A percentile compares a stretch with the other conserved stretches of the same genome.
phyloP scores from a whole-genome alignment of 2,888 invertebrate genomes.

The Drosophila buzzatii region DNA sequence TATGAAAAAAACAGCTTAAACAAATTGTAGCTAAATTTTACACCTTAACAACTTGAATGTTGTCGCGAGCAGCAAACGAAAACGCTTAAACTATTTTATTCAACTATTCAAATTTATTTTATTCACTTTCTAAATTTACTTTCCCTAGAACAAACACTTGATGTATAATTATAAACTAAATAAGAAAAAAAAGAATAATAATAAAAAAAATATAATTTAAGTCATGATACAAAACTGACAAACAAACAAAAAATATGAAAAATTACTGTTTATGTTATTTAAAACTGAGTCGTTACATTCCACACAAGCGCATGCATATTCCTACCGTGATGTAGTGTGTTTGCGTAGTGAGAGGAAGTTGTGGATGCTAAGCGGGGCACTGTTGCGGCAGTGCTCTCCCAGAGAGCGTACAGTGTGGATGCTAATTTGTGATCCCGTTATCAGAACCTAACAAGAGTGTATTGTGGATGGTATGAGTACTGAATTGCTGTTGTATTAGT shows the following conservation, averaged over 20 bases:
- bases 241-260: conserved; percentile 34
- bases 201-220: conserved; percentile 25
- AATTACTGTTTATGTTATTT: conserved; percentile 7
- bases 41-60: conserved; percentile 21
- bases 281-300: background rate
- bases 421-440: background rate
- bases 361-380: background rate
- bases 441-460: background rate
- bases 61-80: conserved; percentile 6
- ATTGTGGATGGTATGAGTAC: background rate
- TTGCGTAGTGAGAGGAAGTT: background rate
- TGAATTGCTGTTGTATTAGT: background rate
- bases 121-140: conserved; percentile 9
- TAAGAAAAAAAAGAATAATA: conserved; percentile 29
- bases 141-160: conserved; percentile 34
- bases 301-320: background rate
- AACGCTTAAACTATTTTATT: conserved; percentile 9
- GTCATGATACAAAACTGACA: conserved; percentile 54
- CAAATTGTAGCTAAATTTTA: conserved; percentile 54
- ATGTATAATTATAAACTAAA: conserved; percentile 34
- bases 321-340: background rate
- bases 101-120: conserved; percentile 7
- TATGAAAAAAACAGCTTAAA: conserved; percentile 36
- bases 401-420: background rate
- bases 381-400: too few relatives aligned